phyloP scores from a whole-genome alignment of 2,113 vertebrate species.

The Halichoerus grypus region DNA sequence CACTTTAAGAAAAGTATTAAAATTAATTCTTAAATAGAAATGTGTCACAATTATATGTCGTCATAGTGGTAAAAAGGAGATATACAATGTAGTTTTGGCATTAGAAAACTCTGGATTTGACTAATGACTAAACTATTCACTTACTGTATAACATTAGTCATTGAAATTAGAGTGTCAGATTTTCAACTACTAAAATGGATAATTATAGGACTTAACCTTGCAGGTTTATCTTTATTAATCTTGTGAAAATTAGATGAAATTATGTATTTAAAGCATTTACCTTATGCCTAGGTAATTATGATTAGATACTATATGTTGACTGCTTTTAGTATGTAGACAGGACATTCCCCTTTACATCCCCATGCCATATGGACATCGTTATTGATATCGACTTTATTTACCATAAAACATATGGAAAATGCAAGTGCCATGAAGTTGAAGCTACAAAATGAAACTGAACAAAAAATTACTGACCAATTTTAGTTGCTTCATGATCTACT shows the following conservation, averaged over 20 bases:
- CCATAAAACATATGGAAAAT: not conserved
- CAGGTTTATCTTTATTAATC: not conserved
- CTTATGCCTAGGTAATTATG: not conserved
- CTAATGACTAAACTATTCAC: not conserved
- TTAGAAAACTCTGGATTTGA: not conserved
- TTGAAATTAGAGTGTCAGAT: not conserved
- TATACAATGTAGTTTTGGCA: not conserved
- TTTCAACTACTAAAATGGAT: not conserved
- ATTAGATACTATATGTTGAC: not conserved
- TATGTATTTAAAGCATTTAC: not conserved
- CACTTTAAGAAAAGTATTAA: not conserved
- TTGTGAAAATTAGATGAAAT: slow-evolving; percentile 8
- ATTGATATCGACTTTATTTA: not conserved
- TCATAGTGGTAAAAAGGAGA: not conserved
- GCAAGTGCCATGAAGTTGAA: not conserved
- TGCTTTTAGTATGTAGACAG: not conserved
- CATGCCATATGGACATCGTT: not conserved
- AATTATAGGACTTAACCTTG: not conserved
- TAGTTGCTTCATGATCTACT: not conserved
- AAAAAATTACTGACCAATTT: not conserved
- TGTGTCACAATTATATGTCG: not conserved
- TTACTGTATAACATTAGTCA: not conserved
- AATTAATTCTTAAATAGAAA: not conserved
- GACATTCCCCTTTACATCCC: not conserved
- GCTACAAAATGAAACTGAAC: not conserved